These are phyloP conservation scores for Myripristis murdjan DNA, from an alignment of 2,797 vertebrate species.

Conservation along the genomic window DNA sequence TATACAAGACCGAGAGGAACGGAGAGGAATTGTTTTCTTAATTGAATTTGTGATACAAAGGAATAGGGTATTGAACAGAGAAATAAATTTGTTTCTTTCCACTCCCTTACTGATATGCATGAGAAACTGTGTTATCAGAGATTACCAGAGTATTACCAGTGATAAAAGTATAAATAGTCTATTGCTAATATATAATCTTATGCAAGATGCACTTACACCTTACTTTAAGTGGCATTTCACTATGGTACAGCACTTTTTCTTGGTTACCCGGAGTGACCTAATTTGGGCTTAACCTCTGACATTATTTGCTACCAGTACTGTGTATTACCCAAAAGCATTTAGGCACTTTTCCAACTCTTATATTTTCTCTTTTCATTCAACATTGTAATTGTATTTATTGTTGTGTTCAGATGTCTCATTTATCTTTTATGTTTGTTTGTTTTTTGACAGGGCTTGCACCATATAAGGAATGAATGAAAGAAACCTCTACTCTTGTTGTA, in stretches of 20 bases:
- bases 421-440: constrained; percentile 32
- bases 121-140: neutral
- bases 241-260: too few relatives aligned
- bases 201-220: neutral
- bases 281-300: neutral
- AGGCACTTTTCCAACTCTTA: neutral
- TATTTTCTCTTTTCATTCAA: neutral
- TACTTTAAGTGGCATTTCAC: neutral
- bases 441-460: constrained; percentile 74
- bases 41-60: neutral
- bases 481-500: constrained; percentile 54
- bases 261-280: neutral
- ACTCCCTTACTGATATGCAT: too few relatives aligned
- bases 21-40: constrained; percentile 3
- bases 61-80: constrained; percentile 3
- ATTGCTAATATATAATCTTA: neutral
- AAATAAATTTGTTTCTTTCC: neutral
- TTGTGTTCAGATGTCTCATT: constrained; percentile 46
- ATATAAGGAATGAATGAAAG: constrained; percentile 67
- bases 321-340: neutral
- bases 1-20: constrained; percentile 6
- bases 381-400: constrained; percentile 17
- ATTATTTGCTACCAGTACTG: neutral
- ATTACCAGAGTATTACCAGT: neutral
- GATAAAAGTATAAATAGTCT: neutral